phyloP scores from a whole-genome alignment of 2,113 vertebrate genomes.

The Crotalus tigris region DNA sequence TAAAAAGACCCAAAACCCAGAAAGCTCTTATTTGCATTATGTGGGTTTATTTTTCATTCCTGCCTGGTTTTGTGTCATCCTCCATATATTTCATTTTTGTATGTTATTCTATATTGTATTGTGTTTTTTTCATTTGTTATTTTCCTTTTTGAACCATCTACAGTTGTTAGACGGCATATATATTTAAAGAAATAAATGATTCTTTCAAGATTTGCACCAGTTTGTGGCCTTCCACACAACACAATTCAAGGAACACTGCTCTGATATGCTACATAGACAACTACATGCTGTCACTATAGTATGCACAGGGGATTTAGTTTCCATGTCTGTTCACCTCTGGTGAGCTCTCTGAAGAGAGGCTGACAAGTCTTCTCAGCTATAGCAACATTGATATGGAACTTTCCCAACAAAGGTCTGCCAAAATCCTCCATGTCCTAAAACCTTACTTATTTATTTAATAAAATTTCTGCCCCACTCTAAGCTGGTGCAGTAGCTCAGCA shows the following conservation, averaged over 20 bases:
- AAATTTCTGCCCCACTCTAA: neutral
- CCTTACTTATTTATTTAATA: neutral
- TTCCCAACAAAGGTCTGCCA: neutral
- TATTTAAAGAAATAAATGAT: neutral
- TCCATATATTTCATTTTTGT: neutral
- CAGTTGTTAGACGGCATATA: neutral
- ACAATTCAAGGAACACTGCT: neutral
- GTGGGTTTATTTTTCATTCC: neutral
- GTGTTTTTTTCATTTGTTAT: neutral
- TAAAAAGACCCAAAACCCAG: neutral
- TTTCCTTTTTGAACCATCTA: neutral
- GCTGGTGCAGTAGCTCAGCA: neutral
- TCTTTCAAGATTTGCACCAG: neutral
- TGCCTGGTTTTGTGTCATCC: neutral
- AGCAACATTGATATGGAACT: neutral
- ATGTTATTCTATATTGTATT: neutral
- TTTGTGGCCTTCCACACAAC: neutral
- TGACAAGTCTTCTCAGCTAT: neutral
- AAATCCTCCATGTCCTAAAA: neutral
- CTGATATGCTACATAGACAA: neutral
- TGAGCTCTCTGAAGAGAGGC: neutral
- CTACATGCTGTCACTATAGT: neutral
- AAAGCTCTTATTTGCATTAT: neutral
- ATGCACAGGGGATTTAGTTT: neutral
- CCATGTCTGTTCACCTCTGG: neutral